Evolutionary conservation across 2,888 invertebrate species (phyloP).

Genomic region (Nineta flava): DNA sequence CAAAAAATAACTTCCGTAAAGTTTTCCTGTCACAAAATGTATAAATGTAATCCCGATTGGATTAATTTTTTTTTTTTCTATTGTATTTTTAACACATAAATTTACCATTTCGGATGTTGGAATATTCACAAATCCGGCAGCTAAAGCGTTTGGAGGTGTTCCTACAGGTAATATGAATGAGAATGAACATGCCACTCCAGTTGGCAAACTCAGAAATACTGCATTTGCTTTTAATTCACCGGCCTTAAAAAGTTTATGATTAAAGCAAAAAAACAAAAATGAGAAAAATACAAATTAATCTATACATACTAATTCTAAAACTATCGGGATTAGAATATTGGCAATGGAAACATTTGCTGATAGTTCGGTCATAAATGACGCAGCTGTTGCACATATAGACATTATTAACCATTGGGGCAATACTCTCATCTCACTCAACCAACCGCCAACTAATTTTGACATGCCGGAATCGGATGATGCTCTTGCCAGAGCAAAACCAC

Average conservation of each 20-base stretch:
- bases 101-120: constrained; percentile 61
- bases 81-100: too few relatives aligned
- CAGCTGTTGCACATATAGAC: constrained; percentile 58
- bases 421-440: constrained; percentile 46
- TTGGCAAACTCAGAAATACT: constrained; percentile 77
- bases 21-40: too few relatives aligned
- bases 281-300: not conserved
- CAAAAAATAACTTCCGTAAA: too few relatives aligned
- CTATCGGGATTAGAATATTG: constrained; percentile 70
- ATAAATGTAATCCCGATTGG: too few relatives aligned
- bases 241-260: constrained; percentile 34
- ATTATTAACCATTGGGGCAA: constrained; percentile 50
- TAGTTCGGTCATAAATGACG: constrained; percentile 74
- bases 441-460: constrained; percentile 56
- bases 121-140: constrained; percentile 68
- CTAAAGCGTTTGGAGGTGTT: constrained; percentile 90
- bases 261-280: not conserved
- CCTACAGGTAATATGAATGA: constrained; percentile 90
- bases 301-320: constrained; percentile 53
- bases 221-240: constrained; percentile 51
- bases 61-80: too few relatives aligned
- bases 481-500: constrained; percentile 82
- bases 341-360: constrained; percentile 85
- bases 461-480: constrained; percentile 68
- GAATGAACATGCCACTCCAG: constrained; percentile 77